These are phyloP conservation scores for Apostichopus japonicus DNA, from an alignment of 35 echinoderm and acorn worm genomes.

Conservation along the genomic window DNA sequence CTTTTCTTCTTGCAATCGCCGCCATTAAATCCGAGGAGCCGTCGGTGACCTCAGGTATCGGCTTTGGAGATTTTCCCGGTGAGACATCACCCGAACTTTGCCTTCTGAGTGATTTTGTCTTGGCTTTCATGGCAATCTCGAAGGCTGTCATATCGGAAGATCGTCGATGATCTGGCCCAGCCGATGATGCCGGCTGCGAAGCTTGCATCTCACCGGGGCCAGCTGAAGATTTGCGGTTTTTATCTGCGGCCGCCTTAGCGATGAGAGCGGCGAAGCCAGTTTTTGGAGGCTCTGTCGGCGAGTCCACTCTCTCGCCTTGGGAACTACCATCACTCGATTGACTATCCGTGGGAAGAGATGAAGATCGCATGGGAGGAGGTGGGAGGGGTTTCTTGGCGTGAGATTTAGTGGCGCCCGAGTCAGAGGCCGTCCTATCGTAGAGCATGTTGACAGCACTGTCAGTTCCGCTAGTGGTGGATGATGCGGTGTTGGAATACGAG, in stretches of 20 bases:
- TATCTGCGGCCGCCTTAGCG: constrained; percentile 65
- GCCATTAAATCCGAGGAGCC: constrained; percentile 50
- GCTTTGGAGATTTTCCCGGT: not conserved
- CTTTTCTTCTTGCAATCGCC: constrained; percentile 83
- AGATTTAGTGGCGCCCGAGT: constrained; percentile 8
- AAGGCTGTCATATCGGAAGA: constrained; percentile 51
- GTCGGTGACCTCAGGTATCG: constrained; percentile 19
- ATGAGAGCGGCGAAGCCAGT: constrained; percentile 59
- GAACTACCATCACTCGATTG: not conserved
- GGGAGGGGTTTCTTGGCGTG: constrained; percentile 14
- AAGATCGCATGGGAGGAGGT: constrained; percentile 36
- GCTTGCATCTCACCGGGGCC: not conserved
- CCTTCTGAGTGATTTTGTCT: constrained; percentile 36
- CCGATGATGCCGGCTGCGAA: not conserved
- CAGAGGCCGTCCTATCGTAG: constrained; percentile 59
- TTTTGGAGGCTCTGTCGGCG: constrained; percentile 20
- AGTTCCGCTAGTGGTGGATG: constrained; percentile 62
- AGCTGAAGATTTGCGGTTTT: constrained; percentile 1
- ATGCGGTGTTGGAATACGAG: constrained; percentile 69
- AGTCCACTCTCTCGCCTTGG: constrained; percentile 29
- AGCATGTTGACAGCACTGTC: constrained; percentile 77
- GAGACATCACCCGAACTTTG: constrained; percentile 5
- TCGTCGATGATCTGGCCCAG: not conserved
- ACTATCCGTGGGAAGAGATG: constrained; percentile 2
- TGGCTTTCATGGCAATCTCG: constrained; percentile 78